phyloP scores from a whole-genome alignment of 2,797 vertebrate genomes.

The Rhinoraja longicauda region DNA sequence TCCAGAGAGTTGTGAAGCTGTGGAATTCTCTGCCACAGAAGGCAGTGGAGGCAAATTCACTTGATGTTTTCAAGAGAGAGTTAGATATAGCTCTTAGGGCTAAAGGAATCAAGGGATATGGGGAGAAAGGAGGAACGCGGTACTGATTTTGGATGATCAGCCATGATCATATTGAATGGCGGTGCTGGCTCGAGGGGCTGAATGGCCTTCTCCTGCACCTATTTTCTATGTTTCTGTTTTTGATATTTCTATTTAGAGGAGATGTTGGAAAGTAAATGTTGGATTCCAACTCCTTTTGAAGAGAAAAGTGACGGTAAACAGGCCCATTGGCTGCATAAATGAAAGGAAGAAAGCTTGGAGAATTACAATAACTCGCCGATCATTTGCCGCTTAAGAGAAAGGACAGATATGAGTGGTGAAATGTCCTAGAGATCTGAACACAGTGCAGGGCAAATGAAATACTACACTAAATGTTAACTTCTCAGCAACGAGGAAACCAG shows the following conservation, averaged over 20 bases:
- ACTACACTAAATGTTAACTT: not conserved
- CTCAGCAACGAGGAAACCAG: not conserved
- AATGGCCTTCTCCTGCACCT: too few relatives aligned
- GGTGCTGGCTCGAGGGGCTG: too few relatives aligned
- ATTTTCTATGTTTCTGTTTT: too few relatives aligned
- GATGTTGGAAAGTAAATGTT: not conserved
- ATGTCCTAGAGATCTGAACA: slow-evolving; percentile 13
- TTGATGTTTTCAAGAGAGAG: too few relatives aligned
- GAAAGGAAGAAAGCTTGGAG: not conserved
- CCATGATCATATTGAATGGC: too few relatives aligned
- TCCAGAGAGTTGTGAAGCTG: too few relatives aligned
- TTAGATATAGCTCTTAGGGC: too few relatives aligned
- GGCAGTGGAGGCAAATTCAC: too few relatives aligned
- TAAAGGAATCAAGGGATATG: too few relatives aligned
- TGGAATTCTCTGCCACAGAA: too few relatives aligned
- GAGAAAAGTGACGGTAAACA: not conserved
- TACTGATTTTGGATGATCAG: too few relatives aligned
- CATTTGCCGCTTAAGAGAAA: not conserved
- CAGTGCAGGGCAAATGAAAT: not conserved
- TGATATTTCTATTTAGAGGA: not conserved
- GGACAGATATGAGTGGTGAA: not conserved
- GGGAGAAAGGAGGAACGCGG: too few relatives aligned
- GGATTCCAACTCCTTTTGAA: not conserved
- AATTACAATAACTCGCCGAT: not conserved
- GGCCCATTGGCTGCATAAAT: not conserved